phyloP scores from a whole-genome alignment of 2,797 vertebrate genomes.

The Arvicola amphibius region DNA sequence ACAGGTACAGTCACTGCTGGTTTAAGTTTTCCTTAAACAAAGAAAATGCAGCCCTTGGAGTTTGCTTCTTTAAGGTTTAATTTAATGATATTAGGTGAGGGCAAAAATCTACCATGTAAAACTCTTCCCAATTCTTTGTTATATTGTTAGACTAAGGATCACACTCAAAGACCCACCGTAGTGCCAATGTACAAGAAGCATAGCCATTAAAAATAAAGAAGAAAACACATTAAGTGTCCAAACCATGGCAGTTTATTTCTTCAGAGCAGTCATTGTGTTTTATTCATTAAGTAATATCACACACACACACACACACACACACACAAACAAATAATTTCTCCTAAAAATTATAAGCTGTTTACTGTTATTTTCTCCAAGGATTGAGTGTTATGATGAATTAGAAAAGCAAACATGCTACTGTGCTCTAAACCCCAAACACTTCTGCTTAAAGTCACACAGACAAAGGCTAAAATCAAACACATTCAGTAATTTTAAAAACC shows the following conservation, averaged over 20 bases:
- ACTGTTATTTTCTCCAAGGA: constrained; percentile 72
- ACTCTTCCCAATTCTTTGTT: background rate
- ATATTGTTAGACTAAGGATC: background rate
- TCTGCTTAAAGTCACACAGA: constrained; percentile 66
- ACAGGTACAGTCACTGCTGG: background rate
- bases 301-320: background rate
- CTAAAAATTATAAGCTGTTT: constrained; percentile 74
- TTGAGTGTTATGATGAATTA: constrained; percentile 74
- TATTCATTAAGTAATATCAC: background rate
- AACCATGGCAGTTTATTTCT: background rate
- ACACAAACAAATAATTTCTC: constrained; percentile 69
- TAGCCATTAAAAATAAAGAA: background rate
- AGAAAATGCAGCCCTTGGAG: background rate
- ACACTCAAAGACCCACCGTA: background rate
- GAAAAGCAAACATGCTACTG: constrained; percentile 60
- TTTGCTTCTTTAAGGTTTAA: background rate
- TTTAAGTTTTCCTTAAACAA: background rate
- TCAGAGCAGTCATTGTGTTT: constrained; percentile 55
- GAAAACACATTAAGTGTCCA: background rate
- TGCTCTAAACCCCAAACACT: constrained; percentile 64
- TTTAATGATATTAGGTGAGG: background rate
- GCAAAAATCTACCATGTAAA: background rate
- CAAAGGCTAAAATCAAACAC: constrained; percentile 64
- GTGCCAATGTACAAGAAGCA: background rate
- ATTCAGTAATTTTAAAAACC: constrained; percentile 62